Evolutionary conservation across 2,797 vertebrate species (phyloP).

Genomic region (Chaenodraco wilsoni): DNA sequence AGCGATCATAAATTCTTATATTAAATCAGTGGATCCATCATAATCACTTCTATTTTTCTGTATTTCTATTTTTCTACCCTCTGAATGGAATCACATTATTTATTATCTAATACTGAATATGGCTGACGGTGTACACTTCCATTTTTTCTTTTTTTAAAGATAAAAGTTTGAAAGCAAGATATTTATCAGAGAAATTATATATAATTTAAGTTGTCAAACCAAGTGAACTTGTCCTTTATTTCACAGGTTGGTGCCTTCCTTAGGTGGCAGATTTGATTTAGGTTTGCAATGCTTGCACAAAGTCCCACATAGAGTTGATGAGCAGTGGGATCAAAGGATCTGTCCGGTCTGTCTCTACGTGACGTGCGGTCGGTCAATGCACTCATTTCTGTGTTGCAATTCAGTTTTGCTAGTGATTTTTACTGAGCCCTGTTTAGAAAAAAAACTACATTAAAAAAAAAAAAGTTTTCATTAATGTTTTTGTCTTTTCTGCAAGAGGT

Average conservation of each 20-base stretch:
- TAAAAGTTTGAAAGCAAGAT: conserved; percentile 7
- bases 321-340: conserved; percentile 49
- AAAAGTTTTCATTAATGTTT: conserved; percentile 53
- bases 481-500: conserved; percentile 6
- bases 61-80: conserved; percentile 60
- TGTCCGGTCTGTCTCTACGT: conserved; percentile 26
- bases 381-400: conserved; percentile 54
- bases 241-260: conserved; percentile 64
- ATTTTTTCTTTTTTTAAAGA: conserved; percentile 28
- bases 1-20: conserved; percentile 37
- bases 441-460: conserved; percentile 50
- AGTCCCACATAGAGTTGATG: conserved; percentile 42
- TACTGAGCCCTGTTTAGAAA: conserved; percentile 59
- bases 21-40: conserved; percentile 40
- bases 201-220: conserved; percentile 37
- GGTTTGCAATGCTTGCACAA: conserved; percentile 69
- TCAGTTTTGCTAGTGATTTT: conserved; percentile 70
- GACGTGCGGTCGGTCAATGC: conserved; percentile 43
- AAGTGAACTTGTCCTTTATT: conserved; percentile 34
- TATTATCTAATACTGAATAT: conserved; percentile 53
- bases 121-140: conserved; percentile 15
- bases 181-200: conserved; percentile 43
- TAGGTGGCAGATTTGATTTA: conserved; percentile 47
- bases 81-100: conserved; percentile 57
- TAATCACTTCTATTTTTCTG: too few relatives aligned